These are phyloP conservation scores for Gisinianus flammeolus DNA, from an alignment of 2,888 invertebrate genomes.

Conservation along the genomic window DNA sequence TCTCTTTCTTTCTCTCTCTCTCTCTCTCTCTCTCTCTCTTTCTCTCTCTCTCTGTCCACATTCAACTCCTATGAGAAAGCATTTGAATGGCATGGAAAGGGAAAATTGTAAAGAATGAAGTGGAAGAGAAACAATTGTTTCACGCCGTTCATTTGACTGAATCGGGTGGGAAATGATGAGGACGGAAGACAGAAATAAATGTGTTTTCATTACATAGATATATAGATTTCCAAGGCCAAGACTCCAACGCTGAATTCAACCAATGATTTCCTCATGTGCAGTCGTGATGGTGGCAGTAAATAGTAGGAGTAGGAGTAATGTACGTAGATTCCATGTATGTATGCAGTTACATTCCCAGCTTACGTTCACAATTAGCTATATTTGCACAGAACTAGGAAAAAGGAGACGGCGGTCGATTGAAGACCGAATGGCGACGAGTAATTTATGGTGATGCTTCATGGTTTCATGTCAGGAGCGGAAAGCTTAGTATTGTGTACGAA, in stretches of 20 bases:
- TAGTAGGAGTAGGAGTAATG: background rate
- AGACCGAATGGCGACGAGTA: background rate
- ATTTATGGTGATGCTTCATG: slow-evolving; percentile 13
- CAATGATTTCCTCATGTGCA: background rate
- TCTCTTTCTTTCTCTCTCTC: too few relatives aligned
- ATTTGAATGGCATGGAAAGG: background rate
- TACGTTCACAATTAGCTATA: background rate
- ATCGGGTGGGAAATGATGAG: background rate
- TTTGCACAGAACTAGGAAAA: background rate
- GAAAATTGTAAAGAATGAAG: background rate
- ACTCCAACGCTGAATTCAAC: background rate
- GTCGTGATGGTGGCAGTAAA: background rate
- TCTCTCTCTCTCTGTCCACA: too few relatives aligned
- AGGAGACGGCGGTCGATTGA: background rate
- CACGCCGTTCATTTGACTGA: background rate
- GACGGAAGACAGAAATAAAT: slow-evolving; percentile 10
- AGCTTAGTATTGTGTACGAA: background rate
- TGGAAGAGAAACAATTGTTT: slow-evolving; percentile 6
- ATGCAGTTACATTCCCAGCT: background rate
- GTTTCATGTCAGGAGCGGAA: background rate
- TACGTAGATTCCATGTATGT: background rate
- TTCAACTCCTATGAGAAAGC: too few relatives aligned
- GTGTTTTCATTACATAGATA: background rate
- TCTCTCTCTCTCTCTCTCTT: too few relatives aligned
- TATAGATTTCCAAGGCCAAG: slow-evolving; percentile 2